Evolutionary conservation across 2,888 invertebrate genomes (phyloP).

Genomic region (Coenonympha glycerion): DNA sequence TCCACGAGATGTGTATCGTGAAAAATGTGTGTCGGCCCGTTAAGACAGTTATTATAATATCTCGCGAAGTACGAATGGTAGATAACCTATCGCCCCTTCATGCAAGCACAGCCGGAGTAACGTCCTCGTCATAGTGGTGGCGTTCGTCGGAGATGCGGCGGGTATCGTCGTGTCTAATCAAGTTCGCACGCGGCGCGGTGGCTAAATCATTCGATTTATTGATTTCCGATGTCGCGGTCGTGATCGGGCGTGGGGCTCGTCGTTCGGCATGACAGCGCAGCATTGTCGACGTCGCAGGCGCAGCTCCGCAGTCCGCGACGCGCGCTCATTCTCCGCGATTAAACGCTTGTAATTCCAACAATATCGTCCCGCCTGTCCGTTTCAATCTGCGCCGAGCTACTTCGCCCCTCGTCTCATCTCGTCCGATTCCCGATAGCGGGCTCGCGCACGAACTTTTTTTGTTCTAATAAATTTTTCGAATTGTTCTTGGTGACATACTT

Average conservation of each 20-base stretch:
- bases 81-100: constrained; percentile 63
- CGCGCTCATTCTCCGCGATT: constrained; percentile 66
- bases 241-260: constrained; percentile 66
- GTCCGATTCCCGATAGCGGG: constrained; percentile 37
- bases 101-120: constrained; percentile 33
- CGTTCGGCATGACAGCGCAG: constrained; percentile 66
- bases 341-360: constrained; percentile 74
- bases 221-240: constrained; percentile 76
- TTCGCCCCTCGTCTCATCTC: constrained; percentile 49
- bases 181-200: constrained; percentile 75
- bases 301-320: constrained; percentile 45
- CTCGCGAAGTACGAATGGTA: constrained; percentile 53
- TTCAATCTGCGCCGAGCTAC: constrained; percentile 54
- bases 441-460: constrained; percentile 35
- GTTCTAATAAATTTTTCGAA: constrained; percentile 28
- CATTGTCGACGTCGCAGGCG: constrained; percentile 61
- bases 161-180: constrained; percentile 73
- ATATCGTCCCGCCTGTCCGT: constrained; percentile 65
- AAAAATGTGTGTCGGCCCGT: constrained; percentile 67
- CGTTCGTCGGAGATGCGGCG: constrained; percentile 55
- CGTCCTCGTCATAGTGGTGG: no score
- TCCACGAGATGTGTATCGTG: constrained; percentile 59
- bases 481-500: constrained; percentile 21
- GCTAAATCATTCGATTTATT: constrained; percentile 76
- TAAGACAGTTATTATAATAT: constrained; percentile 58